phyloP scores from a whole-genome alignment of 2,888 invertebrate species.

The Drosophila fulvimacula region DNA sequence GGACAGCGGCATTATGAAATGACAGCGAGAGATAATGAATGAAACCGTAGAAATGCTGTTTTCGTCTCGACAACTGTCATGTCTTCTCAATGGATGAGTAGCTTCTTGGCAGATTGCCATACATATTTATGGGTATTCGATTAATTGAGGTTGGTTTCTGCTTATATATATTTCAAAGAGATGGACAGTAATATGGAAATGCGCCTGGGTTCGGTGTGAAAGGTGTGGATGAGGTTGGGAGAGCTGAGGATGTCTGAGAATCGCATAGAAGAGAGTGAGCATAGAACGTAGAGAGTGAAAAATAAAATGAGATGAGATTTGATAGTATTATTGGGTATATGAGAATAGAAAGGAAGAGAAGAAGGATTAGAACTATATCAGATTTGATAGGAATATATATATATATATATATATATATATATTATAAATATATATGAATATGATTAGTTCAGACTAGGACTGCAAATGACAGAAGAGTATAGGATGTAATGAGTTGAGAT shows the following conservation, averaged over 20 bases:
- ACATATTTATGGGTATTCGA: not conserved
- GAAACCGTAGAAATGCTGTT: conserved; percentile 57
- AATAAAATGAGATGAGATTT: too few species aligned
- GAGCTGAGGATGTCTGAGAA: not conserved
- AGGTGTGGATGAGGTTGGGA: not conserved
- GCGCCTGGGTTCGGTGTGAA: not conserved
- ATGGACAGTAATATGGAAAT: not conserved
- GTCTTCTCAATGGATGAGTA: conserved; percentile 41
- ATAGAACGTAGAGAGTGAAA: too few species aligned
- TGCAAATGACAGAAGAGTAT: not conserved
- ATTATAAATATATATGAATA: too few species aligned
- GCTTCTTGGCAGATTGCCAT: not conserved
- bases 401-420: too few species aligned
- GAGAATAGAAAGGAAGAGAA: not conserved
- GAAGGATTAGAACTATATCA: not conserved
- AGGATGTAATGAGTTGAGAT: not conserved
- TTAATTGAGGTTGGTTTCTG: conserved; percentile 1
- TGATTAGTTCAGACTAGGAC: too few species aligned
- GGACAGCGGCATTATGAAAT: conserved; percentile 55
- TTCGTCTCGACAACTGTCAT: conserved; percentile 10
- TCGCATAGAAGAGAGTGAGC: too few species aligned
- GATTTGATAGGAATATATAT: not conserved
- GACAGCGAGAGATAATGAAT: conserved; percentile 63
- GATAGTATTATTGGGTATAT: too few species aligned
- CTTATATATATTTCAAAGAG: too few species aligned